These are phyloP conservation scores for Bubo blakistoni DNA, from an alignment of 2,113 vertebrate species.

Conservation along the genomic window DNA sequence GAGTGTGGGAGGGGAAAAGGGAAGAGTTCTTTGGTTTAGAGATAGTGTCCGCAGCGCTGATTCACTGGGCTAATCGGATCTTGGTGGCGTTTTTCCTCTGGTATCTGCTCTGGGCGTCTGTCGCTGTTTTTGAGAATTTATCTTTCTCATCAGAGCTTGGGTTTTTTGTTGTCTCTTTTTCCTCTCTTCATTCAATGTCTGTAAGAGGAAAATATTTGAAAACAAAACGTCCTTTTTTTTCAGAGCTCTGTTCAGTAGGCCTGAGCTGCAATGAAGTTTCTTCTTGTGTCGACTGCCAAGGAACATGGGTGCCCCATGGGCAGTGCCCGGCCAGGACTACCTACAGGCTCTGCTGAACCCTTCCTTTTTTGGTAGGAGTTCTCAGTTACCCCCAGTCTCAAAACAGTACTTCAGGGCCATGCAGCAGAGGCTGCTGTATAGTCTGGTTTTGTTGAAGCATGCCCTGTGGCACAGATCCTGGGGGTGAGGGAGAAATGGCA, in stretches of 20 bases:
- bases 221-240: not conserved
- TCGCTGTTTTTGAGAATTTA: slow-evolving; percentile 57
- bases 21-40: slow-evolving; percentile 32
- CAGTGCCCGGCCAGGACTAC: not conserved
- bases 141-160: slow-evolving; percentile 53
- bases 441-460: not conserved
- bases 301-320: not conserved
- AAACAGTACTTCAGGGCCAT: not conserved
- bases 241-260: not conserved
- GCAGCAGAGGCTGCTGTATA: not conserved
- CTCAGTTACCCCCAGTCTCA: not conserved
- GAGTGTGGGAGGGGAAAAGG: not conserved
- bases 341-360: not conserved
- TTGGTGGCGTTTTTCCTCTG: slow-evolving; percentile 4
- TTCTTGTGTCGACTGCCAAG: not conserved
- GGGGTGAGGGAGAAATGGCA: not conserved
- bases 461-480: not conserved
- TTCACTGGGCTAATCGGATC: slow-evolving; percentile 62
- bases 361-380: not conserved
- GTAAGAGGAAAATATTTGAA: slow-evolving; percentile 8
- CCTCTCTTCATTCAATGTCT: not conserved
- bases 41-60: slow-evolving; percentile 52
- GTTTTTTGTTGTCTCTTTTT: not conserved
- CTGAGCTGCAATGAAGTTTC: not conserved
- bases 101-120: slow-evolving; percentile 56